Conservation (phyloP, 30 jellyfish, hydroid and myxozoan species). For the Pseudorhiza aurosa region DNA sequence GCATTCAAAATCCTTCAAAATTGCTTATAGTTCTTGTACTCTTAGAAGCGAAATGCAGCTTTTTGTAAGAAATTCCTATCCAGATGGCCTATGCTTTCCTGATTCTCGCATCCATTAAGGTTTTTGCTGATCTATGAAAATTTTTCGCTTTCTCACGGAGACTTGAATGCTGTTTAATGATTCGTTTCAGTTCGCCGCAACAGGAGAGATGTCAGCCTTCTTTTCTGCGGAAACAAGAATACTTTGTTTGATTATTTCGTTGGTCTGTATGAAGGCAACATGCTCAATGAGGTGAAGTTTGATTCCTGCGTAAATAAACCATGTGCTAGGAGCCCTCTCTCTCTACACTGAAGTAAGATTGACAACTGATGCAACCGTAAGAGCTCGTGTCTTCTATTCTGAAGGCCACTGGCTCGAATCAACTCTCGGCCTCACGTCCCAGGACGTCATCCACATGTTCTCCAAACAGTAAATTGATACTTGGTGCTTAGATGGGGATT, state of each 20-base stretch:
- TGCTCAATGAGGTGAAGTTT: conserved; percentile 93
- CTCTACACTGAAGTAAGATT: no score
- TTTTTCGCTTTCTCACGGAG: not conserved
- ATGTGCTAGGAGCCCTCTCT: no score
- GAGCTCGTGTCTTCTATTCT: no score
- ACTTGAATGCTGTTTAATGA: not conserved
- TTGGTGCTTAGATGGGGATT: no score
- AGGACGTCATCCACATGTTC: no score
- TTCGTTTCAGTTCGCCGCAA: conserved; percentile 81
- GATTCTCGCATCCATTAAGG: not conserved
- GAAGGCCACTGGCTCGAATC: no score
- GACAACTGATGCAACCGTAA: no score
- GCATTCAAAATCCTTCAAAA: no score
- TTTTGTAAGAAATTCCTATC: not conserved
- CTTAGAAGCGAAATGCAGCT: not conserved
- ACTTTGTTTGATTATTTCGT: conserved; percentile 75
- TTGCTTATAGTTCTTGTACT: not conserved
- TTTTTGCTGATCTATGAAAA: not conserved
- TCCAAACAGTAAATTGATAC: no score
- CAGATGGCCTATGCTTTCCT: not conserved
- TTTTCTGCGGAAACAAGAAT: conserved; percentile 73
- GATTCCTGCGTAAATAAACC: no score
- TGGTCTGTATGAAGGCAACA: conserved; percentile 85
- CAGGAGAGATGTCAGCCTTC: conserved; percentile 66
- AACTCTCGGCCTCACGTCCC: no score